phyloP scores from a whole-genome alignment of 2,888 invertebrate species.

The Neria commutata region DNA sequence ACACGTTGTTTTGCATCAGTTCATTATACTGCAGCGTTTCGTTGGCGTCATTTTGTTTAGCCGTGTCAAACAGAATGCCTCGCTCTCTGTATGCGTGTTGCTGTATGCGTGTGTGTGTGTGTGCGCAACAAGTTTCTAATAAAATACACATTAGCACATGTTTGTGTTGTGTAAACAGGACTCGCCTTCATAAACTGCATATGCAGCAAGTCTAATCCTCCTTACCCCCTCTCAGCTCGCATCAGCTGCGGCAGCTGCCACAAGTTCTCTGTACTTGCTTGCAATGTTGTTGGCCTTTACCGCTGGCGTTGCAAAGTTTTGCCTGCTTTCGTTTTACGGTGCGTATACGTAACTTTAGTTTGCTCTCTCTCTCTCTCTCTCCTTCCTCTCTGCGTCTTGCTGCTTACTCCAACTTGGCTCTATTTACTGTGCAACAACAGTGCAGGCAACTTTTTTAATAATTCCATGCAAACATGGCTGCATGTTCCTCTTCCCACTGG shows the following conservation, averaged over 20 bases:
- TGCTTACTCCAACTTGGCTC: background rate
- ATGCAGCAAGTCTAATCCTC: too few relatives aligned
- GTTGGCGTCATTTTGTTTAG: too few relatives aligned
- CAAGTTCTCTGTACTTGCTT: background rate
- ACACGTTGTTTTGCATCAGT: too few relatives aligned
- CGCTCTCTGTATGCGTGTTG: background rate
- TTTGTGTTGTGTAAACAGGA: background rate
- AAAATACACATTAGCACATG: slow-evolving; percentile 7
- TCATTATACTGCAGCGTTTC: too few relatives aligned
- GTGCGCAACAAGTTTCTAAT: slow-evolving; percentile 6
- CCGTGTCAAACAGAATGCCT: too few relatives aligned
- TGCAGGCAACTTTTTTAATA: slow-evolving; percentile 27
- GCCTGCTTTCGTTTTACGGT: slow-evolving; percentile 5
- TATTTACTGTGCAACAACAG: slow-evolving; percentile 15
- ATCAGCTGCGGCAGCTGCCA: too few relatives aligned
- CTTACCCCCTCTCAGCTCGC: too few relatives aligned
- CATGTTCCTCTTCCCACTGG: too few relatives aligned
- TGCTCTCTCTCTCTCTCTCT: slow-evolving; percentile 14
- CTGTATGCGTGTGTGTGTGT: background rate
- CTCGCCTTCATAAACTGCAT: background rate
- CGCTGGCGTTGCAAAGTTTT: background rate
- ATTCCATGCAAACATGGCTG: background rate
- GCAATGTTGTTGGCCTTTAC: background rate
- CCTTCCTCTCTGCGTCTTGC: background rate
- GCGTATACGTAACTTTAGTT: slow-evolving; percentile 1